Evolutionary conservation across 2,797 vertebrate genomes (phyloP).

Genomic region (Acrossocheilus fasciatus): DNA sequence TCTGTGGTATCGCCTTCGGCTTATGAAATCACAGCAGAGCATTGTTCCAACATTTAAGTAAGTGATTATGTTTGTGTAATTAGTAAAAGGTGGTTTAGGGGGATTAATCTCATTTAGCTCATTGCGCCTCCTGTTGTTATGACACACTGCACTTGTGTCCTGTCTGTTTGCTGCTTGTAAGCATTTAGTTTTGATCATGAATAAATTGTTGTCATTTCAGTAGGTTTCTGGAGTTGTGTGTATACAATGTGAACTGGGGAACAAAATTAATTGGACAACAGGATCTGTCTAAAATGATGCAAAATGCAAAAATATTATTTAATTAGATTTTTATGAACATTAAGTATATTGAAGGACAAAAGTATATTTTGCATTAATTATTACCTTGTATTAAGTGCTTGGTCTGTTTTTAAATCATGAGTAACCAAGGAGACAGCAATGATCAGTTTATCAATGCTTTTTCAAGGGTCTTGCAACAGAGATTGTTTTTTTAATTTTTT

Average conservation of each 20-base stretch:
- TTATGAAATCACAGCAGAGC: slow-evolving; percentile 96
- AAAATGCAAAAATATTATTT: background rate
- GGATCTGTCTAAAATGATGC: background rate
- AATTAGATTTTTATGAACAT: background rate
- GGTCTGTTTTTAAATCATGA: too few relatives aligned
- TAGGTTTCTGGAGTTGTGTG: background rate
- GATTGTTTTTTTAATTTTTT: background rate
- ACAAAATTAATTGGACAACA: background rate
- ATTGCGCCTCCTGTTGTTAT: too few relatives aligned
- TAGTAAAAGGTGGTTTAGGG: background rate
- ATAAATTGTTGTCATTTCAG: background rate
- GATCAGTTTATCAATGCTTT: background rate
- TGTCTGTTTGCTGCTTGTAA: background rate
- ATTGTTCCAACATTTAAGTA: slow-evolving; percentile 95
- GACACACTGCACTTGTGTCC: background rate
- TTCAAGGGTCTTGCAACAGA: background rate
- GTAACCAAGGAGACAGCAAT: too few relatives aligned
- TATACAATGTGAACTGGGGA: background rate
- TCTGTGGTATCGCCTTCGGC: slow-evolving; percentile 94
- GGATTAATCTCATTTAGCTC: background rate
- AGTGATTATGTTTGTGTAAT: slow-evolving; percentile 65
- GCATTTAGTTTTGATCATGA: background rate
- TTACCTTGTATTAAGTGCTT: background rate
- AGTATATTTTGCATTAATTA: background rate
- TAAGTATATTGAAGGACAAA: background rate